Percentiles rank a stretch among this genome's conserved stretches.
phyloP scores from a whole-genome alignment of 2,797 vertebrate genomes.

The Neosilurus hyrtlii region DNA sequence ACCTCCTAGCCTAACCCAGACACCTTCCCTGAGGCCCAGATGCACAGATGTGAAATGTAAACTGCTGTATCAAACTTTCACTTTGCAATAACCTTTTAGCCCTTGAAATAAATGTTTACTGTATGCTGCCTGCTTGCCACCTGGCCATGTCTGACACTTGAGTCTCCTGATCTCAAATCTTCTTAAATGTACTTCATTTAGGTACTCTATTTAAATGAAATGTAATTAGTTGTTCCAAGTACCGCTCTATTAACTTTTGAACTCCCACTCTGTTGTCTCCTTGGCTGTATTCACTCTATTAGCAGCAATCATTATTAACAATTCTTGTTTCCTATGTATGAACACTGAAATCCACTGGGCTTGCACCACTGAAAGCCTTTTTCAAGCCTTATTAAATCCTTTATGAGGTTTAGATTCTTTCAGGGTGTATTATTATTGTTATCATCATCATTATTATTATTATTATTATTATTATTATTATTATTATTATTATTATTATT shows the following conservation, averaged over 20 bases:
- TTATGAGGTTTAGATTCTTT: not conserved
- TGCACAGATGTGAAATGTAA: slow-evolving; percentile 5
- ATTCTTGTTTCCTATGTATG: not conserved
- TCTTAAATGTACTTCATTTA: not conserved
- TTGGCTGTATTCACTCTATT: not conserved
- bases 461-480: not conserved
- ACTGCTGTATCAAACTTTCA: slow-evolving; percentile 7
- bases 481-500: no score
- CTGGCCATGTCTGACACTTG: not conserved
- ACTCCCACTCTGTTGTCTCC: slow-evolving; percentile 1
- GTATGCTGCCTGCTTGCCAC: not conserved
- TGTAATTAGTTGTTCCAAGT: slow-evolving; percentile 7
- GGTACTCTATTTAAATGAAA: not conserved
- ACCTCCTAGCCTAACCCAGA: not conserved
- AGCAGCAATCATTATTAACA: not conserved
- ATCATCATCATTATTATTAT: no score
- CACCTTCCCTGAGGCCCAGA: not conserved
- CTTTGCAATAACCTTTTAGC: not conserved
- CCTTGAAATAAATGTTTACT: not conserved
- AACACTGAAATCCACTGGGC: not conserved
- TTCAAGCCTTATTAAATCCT: not conserved
- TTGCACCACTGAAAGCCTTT: not conserved
- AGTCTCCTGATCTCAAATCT: not conserved
- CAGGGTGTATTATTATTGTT: not conserved
- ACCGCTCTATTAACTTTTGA: slow-evolving; percentile 9